A percentile compares a stretch with the other conserved stretches of the same genome.
phyloP scores from a whole-genome alignment of 2,888 invertebrate species.

The Crossocerus cetratus region DNA sequence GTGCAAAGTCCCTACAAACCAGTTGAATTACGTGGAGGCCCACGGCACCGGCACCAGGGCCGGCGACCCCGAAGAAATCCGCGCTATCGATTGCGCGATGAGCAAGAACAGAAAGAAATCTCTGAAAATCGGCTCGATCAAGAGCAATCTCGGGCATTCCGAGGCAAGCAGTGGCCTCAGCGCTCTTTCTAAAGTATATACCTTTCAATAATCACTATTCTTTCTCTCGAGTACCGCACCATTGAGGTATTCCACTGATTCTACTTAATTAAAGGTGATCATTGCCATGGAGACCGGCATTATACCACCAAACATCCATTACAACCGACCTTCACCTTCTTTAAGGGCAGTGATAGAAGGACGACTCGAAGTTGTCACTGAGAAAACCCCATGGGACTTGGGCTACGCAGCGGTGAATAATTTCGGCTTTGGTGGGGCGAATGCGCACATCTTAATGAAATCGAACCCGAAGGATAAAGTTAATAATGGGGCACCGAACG shows the following conservation, averaged over 20 bases:
- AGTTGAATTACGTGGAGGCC: conserved; percentile 83
- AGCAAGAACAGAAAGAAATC: conserved; percentile 86
- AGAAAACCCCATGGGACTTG: conserved; percentile 82
- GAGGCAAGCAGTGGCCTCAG: conserved; percentile 92
- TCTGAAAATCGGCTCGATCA: conserved; percentile 92
- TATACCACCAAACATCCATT: conserved; percentile 93
- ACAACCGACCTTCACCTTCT: conserved; percentile 81
- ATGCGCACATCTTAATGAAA: conserved; percentile 85
- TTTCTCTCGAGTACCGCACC: too few species aligned
- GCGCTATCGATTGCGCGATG: conserved; percentile 88
- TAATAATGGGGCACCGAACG: conserved; percentile 81
- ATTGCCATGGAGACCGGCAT: conserved; percentile 88
- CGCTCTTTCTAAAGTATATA: conserved; percentile 78
- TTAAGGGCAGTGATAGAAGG: conserved; percentile 82
- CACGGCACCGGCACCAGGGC: conserved; percentile 88
- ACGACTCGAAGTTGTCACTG: conserved; percentile 85
- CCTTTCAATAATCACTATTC: too few species aligned
- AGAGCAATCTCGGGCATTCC: conserved; percentile 95
- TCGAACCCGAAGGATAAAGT: conserved; percentile 81
- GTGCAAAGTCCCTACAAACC: conserved; percentile 79
- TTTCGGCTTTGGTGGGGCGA: conserved; percentile 96
- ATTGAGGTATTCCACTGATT: too few species aligned
- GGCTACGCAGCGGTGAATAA: conserved; percentile 90
- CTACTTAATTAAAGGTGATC: conserved; percentile 81
- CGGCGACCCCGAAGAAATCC: conserved; percentile 95